phyloP scores from a whole-genome alignment of 2,888 invertebrate species.

The Trachelus iudaicus region DNA sequence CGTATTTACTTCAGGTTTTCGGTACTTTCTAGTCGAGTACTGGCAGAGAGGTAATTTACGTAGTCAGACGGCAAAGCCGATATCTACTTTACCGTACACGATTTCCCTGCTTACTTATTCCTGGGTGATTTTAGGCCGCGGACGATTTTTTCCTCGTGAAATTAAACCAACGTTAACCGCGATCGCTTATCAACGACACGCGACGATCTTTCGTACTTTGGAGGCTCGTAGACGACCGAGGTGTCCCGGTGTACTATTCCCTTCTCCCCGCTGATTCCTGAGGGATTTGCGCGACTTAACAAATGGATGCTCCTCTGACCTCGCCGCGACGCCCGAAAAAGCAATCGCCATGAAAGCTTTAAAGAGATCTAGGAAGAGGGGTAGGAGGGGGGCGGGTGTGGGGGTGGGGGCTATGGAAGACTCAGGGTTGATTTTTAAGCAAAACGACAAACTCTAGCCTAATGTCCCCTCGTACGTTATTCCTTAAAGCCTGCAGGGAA shows the following conservation, averaged over 20 bases:
- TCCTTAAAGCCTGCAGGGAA: not conserved
- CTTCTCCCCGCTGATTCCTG: not conserved
- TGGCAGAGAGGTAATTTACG: not conserved
- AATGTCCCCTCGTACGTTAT: not conserved
- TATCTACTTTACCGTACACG: not conserved
- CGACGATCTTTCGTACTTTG: not conserved
- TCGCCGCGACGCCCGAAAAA: conserved; percentile 40
- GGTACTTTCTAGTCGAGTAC: not conserved
- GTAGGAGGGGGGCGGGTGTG: not conserved
- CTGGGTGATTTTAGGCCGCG: not conserved
- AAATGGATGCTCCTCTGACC: conserved; percentile 22
- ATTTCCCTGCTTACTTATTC: not conserved
- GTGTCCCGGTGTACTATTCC: not conserved
- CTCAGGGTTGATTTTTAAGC: not conserved
- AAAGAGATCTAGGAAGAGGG: conserved; percentile 11
- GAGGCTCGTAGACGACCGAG: not conserved
- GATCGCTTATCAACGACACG: not conserved
- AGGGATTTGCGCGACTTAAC: conserved; percentile 25
- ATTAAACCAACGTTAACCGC: not conserved
- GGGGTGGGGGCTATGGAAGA: no score
- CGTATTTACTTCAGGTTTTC: not conserved
- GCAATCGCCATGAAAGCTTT: conserved; percentile 53
- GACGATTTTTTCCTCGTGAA: not conserved
- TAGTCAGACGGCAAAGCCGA: no score
- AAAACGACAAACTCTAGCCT: not conserved